Evolutionary conservation across 2,797 vertebrate genomes (phyloP).

Genomic region (Amblyopsis hoosieri): DNA sequence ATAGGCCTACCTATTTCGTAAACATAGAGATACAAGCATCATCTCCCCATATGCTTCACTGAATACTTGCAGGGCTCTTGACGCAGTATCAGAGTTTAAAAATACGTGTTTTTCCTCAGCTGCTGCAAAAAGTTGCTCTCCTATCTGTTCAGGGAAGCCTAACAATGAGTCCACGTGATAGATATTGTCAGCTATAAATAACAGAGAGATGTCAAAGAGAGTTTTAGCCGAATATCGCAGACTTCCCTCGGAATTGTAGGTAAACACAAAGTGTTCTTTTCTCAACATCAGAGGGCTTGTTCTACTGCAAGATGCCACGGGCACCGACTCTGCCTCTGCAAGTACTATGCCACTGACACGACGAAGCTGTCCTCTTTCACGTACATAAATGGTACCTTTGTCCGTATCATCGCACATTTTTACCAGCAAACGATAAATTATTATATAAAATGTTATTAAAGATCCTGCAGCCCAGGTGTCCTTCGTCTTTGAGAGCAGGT

Average conservation of each 20-base stretch:
- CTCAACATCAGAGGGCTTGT: conserved; percentile 74
- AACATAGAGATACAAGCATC: conserved; percentile 89
- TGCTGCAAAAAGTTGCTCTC: conserved; percentile 88
- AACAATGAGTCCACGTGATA: conserved; percentile 92
- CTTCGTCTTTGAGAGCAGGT: no score
- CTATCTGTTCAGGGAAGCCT: conserved; percentile 95
- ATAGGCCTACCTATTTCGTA: conserved; percentile 84
- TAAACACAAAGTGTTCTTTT: conserved; percentile 92
- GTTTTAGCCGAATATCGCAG: conserved; percentile 90
- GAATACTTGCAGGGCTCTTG: conserved; percentile 87
- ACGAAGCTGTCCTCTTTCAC: conserved; percentile 86
- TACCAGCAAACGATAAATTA: not conserved
- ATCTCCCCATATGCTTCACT: conserved; percentile 89
- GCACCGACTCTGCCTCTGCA: conserved; percentile 53
- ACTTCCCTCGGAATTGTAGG: conserved; percentile 89
- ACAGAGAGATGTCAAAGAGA: conserved; percentile 87
- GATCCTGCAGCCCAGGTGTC: no score
- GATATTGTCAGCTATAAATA: conserved; percentile 90
- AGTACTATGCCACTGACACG: conserved; percentile 72
- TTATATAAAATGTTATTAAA: no score
- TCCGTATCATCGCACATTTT: conserved; percentile 28
- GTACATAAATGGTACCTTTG: conserved; percentile 81
- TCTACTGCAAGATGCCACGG: conserved; percentile 60
- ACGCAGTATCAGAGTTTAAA: conserved; percentile 80
- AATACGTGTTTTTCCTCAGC: conserved; percentile 91